Evolutionary conservation across 2,888 invertebrate species (phyloP), one percentile per base, ranked within the genome.

Genomic region (Tiphia femorata): DNA sequence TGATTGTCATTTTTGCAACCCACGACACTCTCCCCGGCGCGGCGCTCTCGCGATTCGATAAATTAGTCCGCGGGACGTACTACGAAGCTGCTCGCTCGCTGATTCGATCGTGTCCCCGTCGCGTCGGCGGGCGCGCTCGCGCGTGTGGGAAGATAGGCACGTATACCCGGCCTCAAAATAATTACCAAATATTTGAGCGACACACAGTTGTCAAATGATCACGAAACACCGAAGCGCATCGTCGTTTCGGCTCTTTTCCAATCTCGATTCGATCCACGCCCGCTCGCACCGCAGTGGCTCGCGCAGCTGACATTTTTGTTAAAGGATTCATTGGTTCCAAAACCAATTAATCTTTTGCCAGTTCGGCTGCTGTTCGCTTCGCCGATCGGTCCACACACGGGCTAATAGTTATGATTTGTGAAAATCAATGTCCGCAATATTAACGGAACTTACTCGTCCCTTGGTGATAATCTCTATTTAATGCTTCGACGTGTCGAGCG

Each of bases 311-410:
- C 46, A 62, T 52, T 54, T 50, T 50, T 52, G n/a, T n/a, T n/a
- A n/a, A n/a, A n/a, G n/a, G n/a, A n/a, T n/a, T n/a, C n/a, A n/a
- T n/a, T n/a, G n/a, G n/a, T n/a, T 50, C 55, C 52, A 38, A 64
- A 60, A 55, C 58, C 58, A 56, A 64, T 67, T 67, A 67, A 67
- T 64, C 64, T 67, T 64, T 67, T 58, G 53, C 67, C 47, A 47
- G 48, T 50, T 23, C 49, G 44, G 50, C 50, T 33, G 37, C 50
- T 67, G 54, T 67, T 62, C 64, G 64, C 57, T 41, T 41, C 64
- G n/a, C 40, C 50, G 49, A 56, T 49, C 33, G 48, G 49, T n/a
- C n/a, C n/a, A n/a, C n/a, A n/a, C n/a, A n/a, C n/a, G n/a, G n/a
- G n/a, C n/a, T n/a, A n/a, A n/a, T n/a, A n/a, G n/a, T n/a, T n/a